phyloP scores from a whole-genome alignment of 64 coral and sea anemone species.

The Hydrozoanthus tunicans region DNA sequence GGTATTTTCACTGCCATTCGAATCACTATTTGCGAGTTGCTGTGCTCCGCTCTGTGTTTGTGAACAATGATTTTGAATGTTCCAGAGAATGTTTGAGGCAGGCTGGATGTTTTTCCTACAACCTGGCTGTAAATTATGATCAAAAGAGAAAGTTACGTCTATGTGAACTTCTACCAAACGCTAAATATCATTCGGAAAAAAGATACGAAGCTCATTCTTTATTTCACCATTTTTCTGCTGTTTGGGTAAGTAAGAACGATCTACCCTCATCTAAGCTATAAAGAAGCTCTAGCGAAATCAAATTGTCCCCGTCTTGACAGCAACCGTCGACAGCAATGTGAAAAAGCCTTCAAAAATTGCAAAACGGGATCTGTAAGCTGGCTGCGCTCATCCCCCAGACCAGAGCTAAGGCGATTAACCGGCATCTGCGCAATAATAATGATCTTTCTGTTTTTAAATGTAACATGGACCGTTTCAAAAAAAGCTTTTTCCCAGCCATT shows the following conservation, averaged over 20 bases:
- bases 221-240: constrained; percentile 18
- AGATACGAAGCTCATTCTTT: neutral
- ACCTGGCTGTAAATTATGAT: constrained; percentile 9
- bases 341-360: no score
- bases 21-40: neutral
- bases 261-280: neutral
- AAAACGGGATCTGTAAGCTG: no score
- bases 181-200: neutral
- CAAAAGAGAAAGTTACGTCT: constrained; percentile 6
- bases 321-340: no score
- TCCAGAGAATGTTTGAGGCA: neutral
- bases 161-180: neutral
- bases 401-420: no score
- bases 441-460: no score
- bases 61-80: neutral
- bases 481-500: no score
- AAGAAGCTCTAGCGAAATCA: neutral
- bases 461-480: no score
- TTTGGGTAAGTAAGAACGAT: neutral
- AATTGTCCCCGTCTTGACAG: no score
- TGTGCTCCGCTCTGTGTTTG: neutral
- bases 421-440: no score
- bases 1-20: neutral
- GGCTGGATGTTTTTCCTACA: neutral
- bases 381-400: no score